Percentiles rank a stretch among this genome's conserved stretches.
Evolutionary conservation across 2,113 vertebrate species (phyloP).

Genomic region (Puntigrus tetrazona): DNA sequence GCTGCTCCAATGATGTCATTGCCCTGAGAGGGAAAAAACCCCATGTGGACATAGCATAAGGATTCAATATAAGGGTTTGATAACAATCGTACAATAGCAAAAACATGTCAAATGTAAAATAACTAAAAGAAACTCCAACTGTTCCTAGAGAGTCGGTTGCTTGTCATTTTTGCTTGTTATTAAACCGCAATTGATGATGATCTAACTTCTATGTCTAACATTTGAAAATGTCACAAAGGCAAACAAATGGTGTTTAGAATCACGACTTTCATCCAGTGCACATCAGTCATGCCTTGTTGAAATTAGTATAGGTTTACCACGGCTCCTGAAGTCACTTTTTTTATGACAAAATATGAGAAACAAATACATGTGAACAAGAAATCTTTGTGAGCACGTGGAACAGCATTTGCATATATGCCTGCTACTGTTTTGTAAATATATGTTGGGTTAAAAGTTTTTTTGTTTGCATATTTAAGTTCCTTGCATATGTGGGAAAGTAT

Average conservation of each 20-base stretch:
- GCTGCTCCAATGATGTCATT: slow-evolving; percentile 98
- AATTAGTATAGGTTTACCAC: slow-evolving; percentile 32
- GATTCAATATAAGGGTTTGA: neutral
- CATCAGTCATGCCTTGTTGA: slow-evolving; percentile 44
- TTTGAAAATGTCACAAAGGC: slow-evolving; percentile 29
- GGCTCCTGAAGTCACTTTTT: neutral
- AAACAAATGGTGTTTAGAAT: slow-evolving; percentile 42
- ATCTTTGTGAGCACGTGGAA: neutral
- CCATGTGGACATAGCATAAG: neutral
- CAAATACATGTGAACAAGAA: no score
- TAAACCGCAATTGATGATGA: neutral
- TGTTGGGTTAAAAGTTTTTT: neutral
- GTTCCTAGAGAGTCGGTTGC: neutral
- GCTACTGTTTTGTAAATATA: neutral
- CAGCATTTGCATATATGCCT: neutral
- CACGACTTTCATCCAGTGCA: slow-evolving; percentile 31
- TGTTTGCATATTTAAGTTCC: neutral
- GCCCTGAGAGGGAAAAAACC: slow-evolving; percentile 74
- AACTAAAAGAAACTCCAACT: neutral
- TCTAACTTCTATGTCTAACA: neutral
- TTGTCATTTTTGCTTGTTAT: neutral
- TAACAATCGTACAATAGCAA: neutral
- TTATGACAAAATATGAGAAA: neutral
- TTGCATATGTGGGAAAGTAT: neutral
- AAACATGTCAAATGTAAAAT: neutral